These are phyloP conservation scores for Sebastolobus altivelis DNA, from an alignment of 2,797 vertebrate genomes.

Conservation along the genomic window DNA sequence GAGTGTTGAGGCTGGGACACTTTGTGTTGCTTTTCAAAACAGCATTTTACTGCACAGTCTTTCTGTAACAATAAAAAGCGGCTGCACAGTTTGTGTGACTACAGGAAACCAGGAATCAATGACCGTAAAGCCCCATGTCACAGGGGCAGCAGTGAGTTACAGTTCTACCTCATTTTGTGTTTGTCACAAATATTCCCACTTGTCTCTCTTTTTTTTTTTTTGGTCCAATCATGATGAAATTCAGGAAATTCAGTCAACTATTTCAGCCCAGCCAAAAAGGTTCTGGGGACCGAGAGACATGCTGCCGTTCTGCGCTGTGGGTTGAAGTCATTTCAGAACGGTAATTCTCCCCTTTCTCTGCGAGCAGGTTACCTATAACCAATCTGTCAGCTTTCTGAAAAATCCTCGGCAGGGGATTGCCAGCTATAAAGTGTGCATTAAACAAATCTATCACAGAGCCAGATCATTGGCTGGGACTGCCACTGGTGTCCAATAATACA, in stretches of 20 bases:
- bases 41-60: not conserved
- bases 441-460: constrained; percentile 75
- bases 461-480: constrained; percentile 69
- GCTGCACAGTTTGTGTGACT: constrained; percentile 2
- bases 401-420: constrained; percentile 69
- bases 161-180: constrained; percentile 38
- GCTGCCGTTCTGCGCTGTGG: constrained; percentile 57
- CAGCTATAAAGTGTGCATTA: constrained; percentile 76
- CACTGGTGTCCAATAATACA: constrained; percentile 74
- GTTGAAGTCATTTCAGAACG: constrained; percentile 73
- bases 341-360: constrained; percentile 70
- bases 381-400: constrained; percentile 77
- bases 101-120: constrained; percentile 32
- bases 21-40: not conserved
- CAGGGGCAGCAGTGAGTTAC: constrained; percentile 25
- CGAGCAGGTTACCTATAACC: constrained; percentile 70
- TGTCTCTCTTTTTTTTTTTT: constrained; percentile 18
- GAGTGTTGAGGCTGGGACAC: not conserved
- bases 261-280: constrained; percentile 48
- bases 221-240: constrained; percentile 58
- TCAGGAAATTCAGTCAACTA: constrained; percentile 62
- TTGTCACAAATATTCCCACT: constrained; percentile 56
- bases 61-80: constrained; percentile 3
- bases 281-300: constrained; percentile 52
- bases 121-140: constrained; percentile 38